phyloP scores from a whole-genome alignment of 1,140 invertebrate species.

The Papilio polyxenes region DNA sequence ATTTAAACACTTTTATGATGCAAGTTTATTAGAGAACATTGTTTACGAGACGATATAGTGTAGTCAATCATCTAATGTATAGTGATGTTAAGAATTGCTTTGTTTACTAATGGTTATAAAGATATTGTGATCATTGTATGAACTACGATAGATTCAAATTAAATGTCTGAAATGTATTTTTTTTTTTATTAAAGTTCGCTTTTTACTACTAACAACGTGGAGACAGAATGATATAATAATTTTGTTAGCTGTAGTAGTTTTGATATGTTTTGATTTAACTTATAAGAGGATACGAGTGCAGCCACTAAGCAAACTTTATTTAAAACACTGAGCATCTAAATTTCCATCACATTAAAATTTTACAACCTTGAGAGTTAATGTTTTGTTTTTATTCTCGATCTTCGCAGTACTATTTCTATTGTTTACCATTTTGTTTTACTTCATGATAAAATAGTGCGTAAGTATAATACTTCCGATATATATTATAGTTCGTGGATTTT shows the following conservation, averaged over 20 bases:
- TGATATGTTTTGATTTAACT: not conserved
- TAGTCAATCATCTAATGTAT: conserved; percentile 28
- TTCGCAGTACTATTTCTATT: not conserved
- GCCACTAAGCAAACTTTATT: no score
- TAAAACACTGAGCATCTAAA: no score
- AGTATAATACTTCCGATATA: no score
- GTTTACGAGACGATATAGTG: conserved; percentile 15
- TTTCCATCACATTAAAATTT: not conserved
- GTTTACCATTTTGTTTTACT: conserved; percentile 4
- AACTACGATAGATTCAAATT: not conserved
- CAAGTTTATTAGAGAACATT: conserved; percentile 15
- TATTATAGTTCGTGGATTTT: not conserved
- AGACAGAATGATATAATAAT: not conserved
- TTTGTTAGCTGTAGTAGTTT: not conserved
- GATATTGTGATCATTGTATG: not conserved
- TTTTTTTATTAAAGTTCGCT: not conserved
- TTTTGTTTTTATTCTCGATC: not conserved
- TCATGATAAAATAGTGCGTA: not conserved
- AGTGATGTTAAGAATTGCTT: conserved; percentile 19
- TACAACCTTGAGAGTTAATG: not conserved
- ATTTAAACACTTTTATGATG: conserved; percentile 18
- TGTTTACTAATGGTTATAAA: conserved; percentile 7
- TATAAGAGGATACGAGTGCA: not conserved
- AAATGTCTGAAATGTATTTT: not conserved
- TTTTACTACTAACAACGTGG: not conserved